Conservation (phyloP, 2,797 vertebrate genomes). For the Gastrophryne carolinensis region DNA sequence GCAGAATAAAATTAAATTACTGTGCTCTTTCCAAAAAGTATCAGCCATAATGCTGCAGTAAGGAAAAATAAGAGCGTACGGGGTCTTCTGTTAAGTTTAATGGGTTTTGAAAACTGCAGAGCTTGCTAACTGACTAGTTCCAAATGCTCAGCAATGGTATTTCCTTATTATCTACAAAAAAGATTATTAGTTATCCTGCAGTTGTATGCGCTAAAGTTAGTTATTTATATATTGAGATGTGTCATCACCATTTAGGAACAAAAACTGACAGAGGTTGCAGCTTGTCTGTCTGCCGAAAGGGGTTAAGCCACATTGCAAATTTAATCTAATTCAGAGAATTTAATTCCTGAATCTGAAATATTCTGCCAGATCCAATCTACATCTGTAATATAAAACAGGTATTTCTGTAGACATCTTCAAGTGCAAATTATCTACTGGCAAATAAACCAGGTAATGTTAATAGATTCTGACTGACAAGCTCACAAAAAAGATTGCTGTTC, state of each 20-base stretch:
- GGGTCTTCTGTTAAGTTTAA: neutral
- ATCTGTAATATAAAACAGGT: conserved; percentile 34
- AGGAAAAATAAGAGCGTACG: neutral
- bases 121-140: too few species aligned
- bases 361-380: conserved; percentile 42
- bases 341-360: conserved; percentile 25
- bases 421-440: conserved; percentile 16
- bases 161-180: neutral
- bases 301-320: conserved; percentile 31
- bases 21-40: neutral
- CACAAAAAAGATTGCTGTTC: neutral
- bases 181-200: neutral
- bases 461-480: conserved; percentile 27
- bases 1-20: neutral
- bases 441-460: conserved; percentile 12
- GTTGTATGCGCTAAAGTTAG: neutral
- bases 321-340: conserved; percentile 27
- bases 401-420: conserved; percentile 33
- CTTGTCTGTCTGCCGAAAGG: neutral
- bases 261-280: neutral
- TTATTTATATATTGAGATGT: neutral
- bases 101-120: too few species aligned
- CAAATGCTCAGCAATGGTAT: too few species aligned
- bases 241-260: neutral
- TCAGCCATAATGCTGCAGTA: neutral